Evolutionary conservation across 2,113 vertebrate genomes (phyloP).

Genomic region (Brevimyrus niger): DNA sequence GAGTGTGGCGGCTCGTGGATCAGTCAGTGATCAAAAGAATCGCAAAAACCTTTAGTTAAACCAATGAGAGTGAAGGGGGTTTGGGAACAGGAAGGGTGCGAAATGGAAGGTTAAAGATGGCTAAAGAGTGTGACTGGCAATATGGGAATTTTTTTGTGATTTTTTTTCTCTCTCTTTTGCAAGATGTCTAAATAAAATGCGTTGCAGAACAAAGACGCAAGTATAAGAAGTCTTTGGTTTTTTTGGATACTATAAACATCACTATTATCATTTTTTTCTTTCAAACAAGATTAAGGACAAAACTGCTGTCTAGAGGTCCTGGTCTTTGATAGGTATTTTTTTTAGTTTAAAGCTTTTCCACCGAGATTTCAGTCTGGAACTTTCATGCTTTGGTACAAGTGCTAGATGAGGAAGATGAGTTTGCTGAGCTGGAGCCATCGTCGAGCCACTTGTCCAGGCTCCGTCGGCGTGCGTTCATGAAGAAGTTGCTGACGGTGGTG

Average conservation of each 20-base stretch:
- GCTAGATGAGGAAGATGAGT: constrained; percentile 79
- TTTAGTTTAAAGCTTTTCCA: constrained; percentile 81
- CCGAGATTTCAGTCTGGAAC: constrained; percentile 71
- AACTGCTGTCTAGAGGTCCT: constrained; percentile 85
- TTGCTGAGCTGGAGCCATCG: constrained; percentile 79
- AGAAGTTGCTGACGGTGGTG: constrained; percentile 99
- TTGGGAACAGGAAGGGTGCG: constrained; percentile 43
- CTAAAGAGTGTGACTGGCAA: constrained; percentile 65
- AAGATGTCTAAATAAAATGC: constrained; percentile 74
- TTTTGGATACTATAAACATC: constrained; percentile 99
- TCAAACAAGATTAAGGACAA: constrained; percentile 94
- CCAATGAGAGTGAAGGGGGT: constrained; percentile 63
- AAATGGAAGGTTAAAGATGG: constrained; percentile 11
- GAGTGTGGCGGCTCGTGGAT: constrained; percentile 57
- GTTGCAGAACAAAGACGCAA: constrained; percentile 84
- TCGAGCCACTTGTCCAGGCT: constrained; percentile 99
- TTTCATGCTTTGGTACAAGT: constrained; percentile 99
- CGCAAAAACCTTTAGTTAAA: constrained; percentile 59
- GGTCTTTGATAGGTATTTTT: constrained; percentile 58
- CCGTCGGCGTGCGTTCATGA: constrained; percentile 95
- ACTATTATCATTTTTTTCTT: constrained; percentile 60
- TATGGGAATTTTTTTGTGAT: constrained; percentile 41
- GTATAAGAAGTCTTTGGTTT: constrained; percentile 97
- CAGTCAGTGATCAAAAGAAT: constrained; percentile 51
- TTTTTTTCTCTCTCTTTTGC: constrained; percentile 61